phyloP scores from a whole-genome alignment of 2,113 vertebrate species.

The Tachysurus fulvidraco region DNA sequence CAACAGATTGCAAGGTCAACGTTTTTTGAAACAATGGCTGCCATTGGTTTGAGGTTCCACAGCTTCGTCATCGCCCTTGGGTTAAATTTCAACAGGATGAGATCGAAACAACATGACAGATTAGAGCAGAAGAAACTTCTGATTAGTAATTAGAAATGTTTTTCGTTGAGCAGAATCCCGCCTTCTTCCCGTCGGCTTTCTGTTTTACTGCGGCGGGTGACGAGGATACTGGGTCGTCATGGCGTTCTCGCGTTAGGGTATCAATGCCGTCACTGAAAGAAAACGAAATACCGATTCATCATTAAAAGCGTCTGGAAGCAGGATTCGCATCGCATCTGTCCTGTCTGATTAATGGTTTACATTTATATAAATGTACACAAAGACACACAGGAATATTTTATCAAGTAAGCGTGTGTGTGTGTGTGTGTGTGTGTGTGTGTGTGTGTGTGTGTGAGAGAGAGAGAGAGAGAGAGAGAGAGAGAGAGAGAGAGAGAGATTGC shows the following conservation, averaged over 20 bases:
- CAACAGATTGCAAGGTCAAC: conserved; percentile 62
- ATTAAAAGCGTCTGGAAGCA: conserved; percentile 9
- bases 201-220: neutral
- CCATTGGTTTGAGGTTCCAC: conserved; percentile 50
- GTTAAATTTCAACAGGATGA: conserved; percentile 32
- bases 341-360: neutral
- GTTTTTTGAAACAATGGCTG: conserved; percentile 59
- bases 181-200: neutral
- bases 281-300: conserved; percentile 29
- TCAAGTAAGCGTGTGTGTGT: neutral
- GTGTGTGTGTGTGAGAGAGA: too few species aligned
- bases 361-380: neutral
- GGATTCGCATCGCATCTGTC: conserved; percentile 23
- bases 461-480: conserved; percentile 6
- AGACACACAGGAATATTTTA: conserved; percentile 5
- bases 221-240: neutral
- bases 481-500: neutral
- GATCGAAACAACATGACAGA: neutral
- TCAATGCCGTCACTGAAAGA: conserved; percentile 21
- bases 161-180: neutral
- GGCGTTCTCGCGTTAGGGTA: neutral
- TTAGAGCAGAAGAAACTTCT: neutral
- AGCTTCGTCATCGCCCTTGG: neutral
- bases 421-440: too few species aligned
- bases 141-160: neutral